Conservation (phyloP, 2,797 vertebrate genomes). For the Parauchenoglanis ngamensis region DNA sequence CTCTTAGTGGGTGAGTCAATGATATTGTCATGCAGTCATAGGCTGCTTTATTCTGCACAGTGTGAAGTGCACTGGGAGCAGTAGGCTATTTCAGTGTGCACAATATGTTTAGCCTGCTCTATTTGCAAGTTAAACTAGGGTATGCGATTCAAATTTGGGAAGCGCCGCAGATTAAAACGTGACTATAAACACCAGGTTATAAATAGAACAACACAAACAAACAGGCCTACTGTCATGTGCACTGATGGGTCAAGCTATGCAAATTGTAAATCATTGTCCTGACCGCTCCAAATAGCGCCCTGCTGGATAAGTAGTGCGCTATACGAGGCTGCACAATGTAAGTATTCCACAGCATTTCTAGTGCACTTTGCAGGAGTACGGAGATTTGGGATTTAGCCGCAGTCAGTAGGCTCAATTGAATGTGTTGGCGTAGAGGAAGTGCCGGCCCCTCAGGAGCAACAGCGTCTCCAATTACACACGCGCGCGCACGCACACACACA, state of each 20-base stretch:
- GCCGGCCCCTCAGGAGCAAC: slow-evolving; percentile 24
- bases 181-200: slow-evolving; percentile 19
- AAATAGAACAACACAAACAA: neutral
- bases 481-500: neutral
- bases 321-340: neutral
- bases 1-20: neutral
- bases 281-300: neutral
- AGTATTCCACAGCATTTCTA: neutral
- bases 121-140: slow-evolving; percentile 45
- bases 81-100: neutral
- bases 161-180: slow-evolving; percentile 10
- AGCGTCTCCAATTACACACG: slow-evolving; percentile 38
- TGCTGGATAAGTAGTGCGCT: neutral
- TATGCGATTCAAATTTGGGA: slow-evolving; percentile 37
- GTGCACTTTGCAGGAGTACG: slow-evolving; percentile 7
- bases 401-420: slow-evolving; percentile 50
- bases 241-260: neutral
- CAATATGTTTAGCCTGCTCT: neutral
- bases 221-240: neutral
- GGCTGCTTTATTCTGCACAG: neutral
- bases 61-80: neutral
- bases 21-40: neutral
- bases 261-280: neutral
- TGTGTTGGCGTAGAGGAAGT: slow-evolving; percentile 60
- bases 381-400: slow-evolving; percentile 4